These are phyloP conservation scores for Florisuga fusca DNA, from an alignment of 2,797 vertebrate species.

Conservation along the genomic window DNA sequence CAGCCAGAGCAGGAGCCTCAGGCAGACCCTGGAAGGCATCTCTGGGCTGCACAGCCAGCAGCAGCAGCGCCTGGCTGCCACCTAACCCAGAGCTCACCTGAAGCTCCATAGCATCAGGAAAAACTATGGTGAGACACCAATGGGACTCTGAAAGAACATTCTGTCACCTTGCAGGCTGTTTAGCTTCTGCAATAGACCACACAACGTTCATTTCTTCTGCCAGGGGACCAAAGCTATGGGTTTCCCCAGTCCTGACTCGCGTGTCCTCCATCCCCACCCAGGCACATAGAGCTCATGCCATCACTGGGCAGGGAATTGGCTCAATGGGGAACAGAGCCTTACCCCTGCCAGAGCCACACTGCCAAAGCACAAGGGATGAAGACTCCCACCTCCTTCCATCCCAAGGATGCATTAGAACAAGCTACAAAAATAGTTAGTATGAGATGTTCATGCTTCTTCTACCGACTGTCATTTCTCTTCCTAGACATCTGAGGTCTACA, in stretches of 20 bases:
- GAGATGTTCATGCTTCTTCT: not conserved
- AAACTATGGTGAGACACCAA: not conserved
- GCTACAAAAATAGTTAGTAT: not conserved
- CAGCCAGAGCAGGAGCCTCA: not conserved
- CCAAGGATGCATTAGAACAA: not conserved
- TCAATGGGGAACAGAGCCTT: rapidly evolving
- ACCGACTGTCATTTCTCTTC: not conserved
- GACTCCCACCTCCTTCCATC: no score
- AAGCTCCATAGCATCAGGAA: not conserved
- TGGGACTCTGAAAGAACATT: rapidly evolving
- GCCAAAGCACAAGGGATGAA: not conserved
- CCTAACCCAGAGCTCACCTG: rapidly evolving
- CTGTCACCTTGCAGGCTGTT: not conserved
- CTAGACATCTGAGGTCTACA: not conserved
- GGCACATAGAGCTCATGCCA: no score
- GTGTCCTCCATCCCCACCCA: not conserved
- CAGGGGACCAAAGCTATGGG: not conserved
- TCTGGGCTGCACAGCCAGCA: not conserved
- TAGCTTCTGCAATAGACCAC: not conserved
- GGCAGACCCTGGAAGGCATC: not conserved
- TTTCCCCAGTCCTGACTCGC: not conserved
- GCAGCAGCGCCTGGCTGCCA: no score
- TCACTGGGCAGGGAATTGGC: not conserved
- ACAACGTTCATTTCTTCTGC: not conserved
- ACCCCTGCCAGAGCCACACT: not conserved